Evolutionary conservation across 2,113 vertebrate genomes (phyloP).

Genomic region (Naja naja): DNA sequence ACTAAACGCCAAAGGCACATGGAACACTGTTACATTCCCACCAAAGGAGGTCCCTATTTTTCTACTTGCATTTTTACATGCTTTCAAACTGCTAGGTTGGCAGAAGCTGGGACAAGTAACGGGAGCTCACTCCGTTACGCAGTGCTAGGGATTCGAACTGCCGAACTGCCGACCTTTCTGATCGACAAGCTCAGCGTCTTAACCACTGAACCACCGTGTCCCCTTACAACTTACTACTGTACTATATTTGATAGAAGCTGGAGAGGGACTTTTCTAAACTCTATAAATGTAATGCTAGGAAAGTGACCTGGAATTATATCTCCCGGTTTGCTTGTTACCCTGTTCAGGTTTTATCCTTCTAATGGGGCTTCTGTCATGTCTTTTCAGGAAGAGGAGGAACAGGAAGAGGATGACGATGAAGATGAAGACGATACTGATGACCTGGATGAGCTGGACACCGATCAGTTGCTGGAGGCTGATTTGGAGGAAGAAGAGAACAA

Average conservation of each 20-base stretch:
- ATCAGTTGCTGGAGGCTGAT: slow-evolving; percentile 87
- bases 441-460: slow-evolving; percentile 85
- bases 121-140: too few relatives aligned
- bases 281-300: neutral
- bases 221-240: too few relatives aligned
- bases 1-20: too few relatives aligned
- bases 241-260: neutral
- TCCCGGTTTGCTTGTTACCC: neutral
- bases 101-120: too few relatives aligned
- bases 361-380: slow-evolving; percentile 12
- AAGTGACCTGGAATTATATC: neutral
- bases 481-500: slow-evolving; percentile 89
- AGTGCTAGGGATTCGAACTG: too few relatives aligned
- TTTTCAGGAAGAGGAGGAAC: slow-evolving; percentile 85
- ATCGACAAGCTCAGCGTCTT: too few relatives aligned
- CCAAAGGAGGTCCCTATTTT: too few relatives aligned
- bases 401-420: slow-evolving; percentile 89
- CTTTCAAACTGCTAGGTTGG: too few relatives aligned
- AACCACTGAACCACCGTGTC: too few relatives aligned
- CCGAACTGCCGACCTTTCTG: too few relatives aligned
- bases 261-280: neutral
- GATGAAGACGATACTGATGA: slow-evolving; percentile 93
- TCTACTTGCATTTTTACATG: too few relatives aligned
- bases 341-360: slow-evolving; percentile 6
- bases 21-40: too few relatives aligned